Base-by-base conservation (phyloP, 2,888 invertebrate genomes). In the Apamea sordens region DNA sequence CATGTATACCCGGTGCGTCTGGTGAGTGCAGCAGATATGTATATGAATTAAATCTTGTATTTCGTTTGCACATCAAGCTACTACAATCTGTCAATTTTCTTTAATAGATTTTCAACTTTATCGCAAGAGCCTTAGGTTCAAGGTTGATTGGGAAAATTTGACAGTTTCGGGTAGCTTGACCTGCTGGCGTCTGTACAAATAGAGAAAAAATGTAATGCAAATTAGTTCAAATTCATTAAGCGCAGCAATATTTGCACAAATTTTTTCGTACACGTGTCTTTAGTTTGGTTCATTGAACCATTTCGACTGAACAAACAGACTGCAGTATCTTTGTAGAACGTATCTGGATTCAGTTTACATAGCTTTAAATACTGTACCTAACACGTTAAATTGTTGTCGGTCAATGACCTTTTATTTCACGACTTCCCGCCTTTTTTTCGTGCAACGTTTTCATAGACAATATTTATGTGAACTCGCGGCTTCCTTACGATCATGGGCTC, bases 271-370 rank as follows among this genome's bases (percentile, higher is more conserved):
- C n/a, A 71, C 28, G 36, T 70, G 69, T 70, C 47, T 68, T 70
- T 24, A 36, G 24, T 64, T n/a, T 59, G 83, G 76, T 83, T 59
- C 80, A 61, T 71, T 78, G 82, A 77, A 87, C 82, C 69, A 76
- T 77, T 73, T 50, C 64, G 47, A 83, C 86, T 87, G 79, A 85
- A 65, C 13, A 79, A 80, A 88, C 65, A 82, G 78, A 71, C 88
- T 88, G 86, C 28, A 76, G 77, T 89, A 80, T 85, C 86, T 89
- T 75, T 86, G 67, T 76, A 77, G 50, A 80, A 70, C 74, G 50
- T 68, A 73, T 74, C 64, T 81, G 76, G 77, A 79, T 76, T 73
- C 13, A 71, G 82, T 88, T 87, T 88, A 80, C 80, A 78, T 83
- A 86, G 83, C 81, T 50, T 71, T 73, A 83, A 77, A 88, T 73